Evolutionary conservation across 2,888 invertebrate species (phyloP), one percentile per base, ranked within the genome.

Genomic region (Acronicta leporina): DNA sequence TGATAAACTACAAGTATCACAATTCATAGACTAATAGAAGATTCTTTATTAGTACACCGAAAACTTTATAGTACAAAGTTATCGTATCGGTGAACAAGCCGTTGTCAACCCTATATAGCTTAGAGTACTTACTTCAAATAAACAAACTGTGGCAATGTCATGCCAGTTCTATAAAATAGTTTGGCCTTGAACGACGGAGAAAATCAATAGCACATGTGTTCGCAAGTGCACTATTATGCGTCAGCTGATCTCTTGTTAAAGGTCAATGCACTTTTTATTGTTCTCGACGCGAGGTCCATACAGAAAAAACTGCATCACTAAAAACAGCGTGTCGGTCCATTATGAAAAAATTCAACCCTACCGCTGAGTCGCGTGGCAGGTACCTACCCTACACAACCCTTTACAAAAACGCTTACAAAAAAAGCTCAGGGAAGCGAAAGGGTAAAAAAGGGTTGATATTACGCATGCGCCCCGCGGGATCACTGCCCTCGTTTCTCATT

Each of bases 401-500:
- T 92, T 94, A 92, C 83, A 92, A 92, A 92, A 92, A 91, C 87
- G 88, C 89, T 89, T 87, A 92, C 86, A 92, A 94, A 94, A 94
- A 93, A 84, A 81, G 56, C 88, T 88, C 88, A 78, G 93, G 92
- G 91, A 89, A 88, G 83, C 88, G 90, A 93, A 94, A 91, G 93
- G 93, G 92, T 92, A 90, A 92, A 93, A 92, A 94, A 93, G 94
- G 94, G 94, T 94, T 93, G 90, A 77, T 86, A 88, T 88, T 90
- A 92, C 94, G 94, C 94, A 92, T 94, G 94, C 94, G 94, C 84
- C 82, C 82, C 84, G 77, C 64, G 88, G 90, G 92, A 91, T 87
- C 90, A 91, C 80, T 91, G 92, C 90, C 92, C 94, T 91, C 90
- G 87, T 84, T 86, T 84, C 81, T 87, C 88, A 89, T 91, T 92